Evolutionary conservation across 2,113 vertebrate species (phyloP), one percentile per base, ranked within the genome.

Genomic region (Vireo altiloquus): DNA sequence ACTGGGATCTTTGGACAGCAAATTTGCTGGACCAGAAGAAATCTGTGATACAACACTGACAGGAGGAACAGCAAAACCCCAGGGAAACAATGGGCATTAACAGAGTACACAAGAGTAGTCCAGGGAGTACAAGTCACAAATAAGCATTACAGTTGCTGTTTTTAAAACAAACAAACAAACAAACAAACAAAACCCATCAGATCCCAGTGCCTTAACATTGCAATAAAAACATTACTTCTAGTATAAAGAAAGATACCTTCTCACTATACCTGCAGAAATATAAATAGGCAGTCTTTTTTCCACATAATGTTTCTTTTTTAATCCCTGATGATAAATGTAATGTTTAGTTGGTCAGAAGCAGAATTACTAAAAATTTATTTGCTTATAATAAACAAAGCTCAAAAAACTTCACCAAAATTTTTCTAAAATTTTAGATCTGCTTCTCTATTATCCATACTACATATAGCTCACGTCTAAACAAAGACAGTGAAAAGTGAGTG

Each of bases 1-100:
- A 13, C 8, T 30, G 27, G 21, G 53, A 39, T 75, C 42, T 82
- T 71, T 0, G 0, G 23, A n/a, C 44, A 24, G 12, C 21, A 44
- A n/a, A 39, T 79, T 47, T 61, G 40, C 28, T 24, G 8, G 16
- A 30, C 47, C n/a, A 75, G 37, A 52, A 52, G 8, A 27, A 66
- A 53, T 61, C 35, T 79, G n/a, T 69, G 24, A 23, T 47, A 61
- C 11, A 49, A 7, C 19, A 39, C 11, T 61, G n/a, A 33, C 46
- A 71, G 27, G 71, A 92, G 15, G 30, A 91, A 57, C 16, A 47
- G 27, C 22, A 53, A 65, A 91, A 44, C 15, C 27, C 28, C 16
- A 40, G 47, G 31, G 27, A 86, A 93, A 52, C 40, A 61, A 5
- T 3, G 3, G 42, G 33, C 28, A 37, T 75, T 82, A 57, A 44